Evolutionary conservation across 1,140 invertebrate species (phyloP).

Genomic region (Steinernema feltiae): DNA sequence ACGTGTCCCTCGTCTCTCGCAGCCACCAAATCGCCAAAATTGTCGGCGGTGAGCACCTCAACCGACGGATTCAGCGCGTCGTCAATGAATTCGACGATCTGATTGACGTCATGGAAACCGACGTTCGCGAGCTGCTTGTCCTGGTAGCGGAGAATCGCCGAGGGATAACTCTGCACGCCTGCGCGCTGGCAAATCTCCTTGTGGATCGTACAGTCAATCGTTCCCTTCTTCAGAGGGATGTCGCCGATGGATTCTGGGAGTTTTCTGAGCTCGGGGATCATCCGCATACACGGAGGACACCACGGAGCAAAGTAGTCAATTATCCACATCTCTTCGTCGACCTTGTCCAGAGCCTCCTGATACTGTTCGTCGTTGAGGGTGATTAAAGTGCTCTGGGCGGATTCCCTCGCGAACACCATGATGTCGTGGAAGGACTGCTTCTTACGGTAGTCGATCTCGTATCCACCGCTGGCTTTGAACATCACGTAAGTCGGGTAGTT

Average conservation of each 20-base stretch:
- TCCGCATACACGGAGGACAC: conserved; percentile 74
- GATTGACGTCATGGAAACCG: conserved; percentile 64
- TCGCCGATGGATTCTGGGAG: conserved; percentile 61
- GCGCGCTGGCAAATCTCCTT: conserved; percentile 58
- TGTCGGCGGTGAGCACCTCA: conserved; percentile 62
- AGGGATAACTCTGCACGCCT: conserved; percentile 66
- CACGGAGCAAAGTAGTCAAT: conserved; percentile 76
- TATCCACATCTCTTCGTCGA: conserved; percentile 65
- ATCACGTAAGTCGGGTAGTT: conserved; percentile 70
- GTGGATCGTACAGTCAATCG: conserved; percentile 63
- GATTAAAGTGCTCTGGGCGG: conserved; percentile 47
- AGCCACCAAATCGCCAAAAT: conserved; percentile 64
- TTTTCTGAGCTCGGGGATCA: conserved; percentile 70
- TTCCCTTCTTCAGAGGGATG: conserved; percentile 64
- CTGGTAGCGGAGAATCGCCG: conserved; percentile 68
- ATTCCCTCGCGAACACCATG: conserved; percentile 5
- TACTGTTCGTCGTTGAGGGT: conserved; percentile 65
- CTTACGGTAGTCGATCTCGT: conserved; percentile 69
- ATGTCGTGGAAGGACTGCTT: conserved; percentile 16
- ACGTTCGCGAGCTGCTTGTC: conserved; percentile 63
- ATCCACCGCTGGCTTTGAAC: conserved; percentile 68
- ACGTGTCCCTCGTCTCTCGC: conserved; percentile 61
- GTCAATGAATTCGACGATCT: conserved; percentile 69
- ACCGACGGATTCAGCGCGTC: conserved; percentile 65
- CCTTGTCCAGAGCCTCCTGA: conserved; percentile 58